Conservation (phyloP, 2,797 vertebrate genomes). For the Sebastes oblongus region DNA sequence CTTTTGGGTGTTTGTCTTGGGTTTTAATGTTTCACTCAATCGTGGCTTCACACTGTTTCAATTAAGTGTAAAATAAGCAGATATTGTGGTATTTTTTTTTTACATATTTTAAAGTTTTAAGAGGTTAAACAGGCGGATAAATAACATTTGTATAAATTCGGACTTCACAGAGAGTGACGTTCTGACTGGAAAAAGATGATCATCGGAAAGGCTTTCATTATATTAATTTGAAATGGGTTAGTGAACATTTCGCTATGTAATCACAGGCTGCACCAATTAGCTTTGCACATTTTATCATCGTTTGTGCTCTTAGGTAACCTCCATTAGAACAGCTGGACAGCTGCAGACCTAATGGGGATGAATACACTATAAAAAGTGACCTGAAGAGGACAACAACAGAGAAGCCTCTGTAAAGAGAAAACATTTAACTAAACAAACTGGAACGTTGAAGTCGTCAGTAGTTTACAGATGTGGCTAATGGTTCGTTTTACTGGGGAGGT, state of each 20-base stretch:
- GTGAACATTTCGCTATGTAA: neutral
- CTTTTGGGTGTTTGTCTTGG: neutral
- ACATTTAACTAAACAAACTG: neutral
- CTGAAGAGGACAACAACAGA: slow-evolving; percentile 9
- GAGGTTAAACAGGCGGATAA: neutral
- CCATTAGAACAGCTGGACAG: slow-evolving; percentile 17
- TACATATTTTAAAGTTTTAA: neutral
- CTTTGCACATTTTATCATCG: slow-evolving; percentile 22
- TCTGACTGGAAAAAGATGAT: slow-evolving; percentile 36
- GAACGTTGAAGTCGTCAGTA: neutral
- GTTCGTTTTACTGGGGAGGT: neutral
- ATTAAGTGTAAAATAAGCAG: neutral
- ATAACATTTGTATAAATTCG: neutral
- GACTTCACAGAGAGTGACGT: neutral
- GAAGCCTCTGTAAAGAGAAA: neutral
- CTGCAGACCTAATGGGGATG: neutral
- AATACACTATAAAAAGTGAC: neutral
- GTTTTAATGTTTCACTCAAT: neutral
- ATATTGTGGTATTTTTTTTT: neutral
- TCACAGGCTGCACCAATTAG: slow-evolving; percentile 38
- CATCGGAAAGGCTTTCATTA: slow-evolving; percentile 23
- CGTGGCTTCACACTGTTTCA: neutral
- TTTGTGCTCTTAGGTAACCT: slow-evolving; percentile 32
- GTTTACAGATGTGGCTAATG: slow-evolving; percentile 37
- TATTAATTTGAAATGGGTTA: neutral